Conservation (phyloP, 30 jellyfish, hydroid and myxozoan species). For the Chironex yamaguchii region DNA sequence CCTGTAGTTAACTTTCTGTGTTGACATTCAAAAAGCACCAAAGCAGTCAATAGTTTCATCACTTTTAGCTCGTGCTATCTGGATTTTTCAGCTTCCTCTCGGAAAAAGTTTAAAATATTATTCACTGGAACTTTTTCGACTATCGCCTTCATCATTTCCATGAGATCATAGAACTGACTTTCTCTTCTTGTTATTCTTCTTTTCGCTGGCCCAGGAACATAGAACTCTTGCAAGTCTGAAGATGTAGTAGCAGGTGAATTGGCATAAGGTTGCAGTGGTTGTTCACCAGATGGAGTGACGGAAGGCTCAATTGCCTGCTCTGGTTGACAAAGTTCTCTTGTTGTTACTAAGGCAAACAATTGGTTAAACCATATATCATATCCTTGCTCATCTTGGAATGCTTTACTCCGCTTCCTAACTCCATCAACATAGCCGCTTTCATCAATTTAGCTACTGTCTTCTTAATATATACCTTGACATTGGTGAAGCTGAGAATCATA, state of each 20-base stretch:
- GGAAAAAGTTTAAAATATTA: slow-evolving; percentile 17
- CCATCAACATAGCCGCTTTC: slow-evolving; percentile 41
- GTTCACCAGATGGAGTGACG: slow-evolving; percentile 19
- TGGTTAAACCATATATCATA: slow-evolving; percentile 66
- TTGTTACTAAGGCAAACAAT: slow-evolving; percentile 59
- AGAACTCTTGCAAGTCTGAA: slow-evolving; percentile 24
- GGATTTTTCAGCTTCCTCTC: slow-evolving; percentile 19
- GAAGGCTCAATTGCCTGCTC: slow-evolving; percentile 39
- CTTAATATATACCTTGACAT: neutral
- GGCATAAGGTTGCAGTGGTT: neutral
- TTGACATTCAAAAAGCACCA: too few species aligned
- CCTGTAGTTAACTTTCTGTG: too few species aligned
- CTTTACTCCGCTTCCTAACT: slow-evolving; percentile 47
- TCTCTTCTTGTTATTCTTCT: slow-evolving; percentile 33
- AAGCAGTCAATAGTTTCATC: too few species aligned
- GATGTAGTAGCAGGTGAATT: slow-evolving; percentile 29
- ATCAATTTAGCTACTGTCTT: slow-evolving; percentile 47
- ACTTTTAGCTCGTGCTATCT: too few species aligned
- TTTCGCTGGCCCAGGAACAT: slow-evolving; percentile 40
- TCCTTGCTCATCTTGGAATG: slow-evolving; percentile 63
- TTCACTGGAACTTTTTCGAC: slow-evolving; percentile 53
- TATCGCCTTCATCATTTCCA: slow-evolving; percentile 38
- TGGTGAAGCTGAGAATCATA: too few species aligned
- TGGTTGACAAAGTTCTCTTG: slow-evolving; percentile 54
- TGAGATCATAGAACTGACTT: slow-evolving; percentile 39